Conservation (phyloP, 2,113 vertebrate species). For the Columba janthina region DNA sequence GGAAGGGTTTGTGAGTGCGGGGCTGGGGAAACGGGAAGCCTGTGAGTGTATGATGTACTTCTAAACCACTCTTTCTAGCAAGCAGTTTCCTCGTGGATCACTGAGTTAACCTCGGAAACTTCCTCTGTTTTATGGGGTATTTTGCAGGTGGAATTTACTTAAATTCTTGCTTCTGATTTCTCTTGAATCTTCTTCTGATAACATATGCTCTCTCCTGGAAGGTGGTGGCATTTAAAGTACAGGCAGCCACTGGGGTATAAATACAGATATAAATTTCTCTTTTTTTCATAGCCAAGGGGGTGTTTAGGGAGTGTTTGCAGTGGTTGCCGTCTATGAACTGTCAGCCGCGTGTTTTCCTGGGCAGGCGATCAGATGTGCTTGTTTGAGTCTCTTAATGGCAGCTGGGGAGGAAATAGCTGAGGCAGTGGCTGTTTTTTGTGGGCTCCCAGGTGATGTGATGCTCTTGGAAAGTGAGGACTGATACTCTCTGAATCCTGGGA, state of each 20-base stretch:
- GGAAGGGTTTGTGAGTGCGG: neutral
- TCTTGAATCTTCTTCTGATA: neutral
- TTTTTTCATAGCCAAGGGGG: neutral
- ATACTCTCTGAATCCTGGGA: neutral
- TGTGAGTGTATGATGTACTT: neutral
- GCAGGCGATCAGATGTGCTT: neutral
- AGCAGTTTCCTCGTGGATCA: neutral
- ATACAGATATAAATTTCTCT: neutral
- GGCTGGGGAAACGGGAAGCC: neutral
- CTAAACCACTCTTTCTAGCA: neutral
- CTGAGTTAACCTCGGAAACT: neutral
- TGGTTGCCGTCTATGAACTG: neutral
- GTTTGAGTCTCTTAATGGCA: neutral
- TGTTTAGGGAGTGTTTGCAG: neutral
- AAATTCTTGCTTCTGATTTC: neutral
- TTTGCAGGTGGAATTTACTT: neutral
- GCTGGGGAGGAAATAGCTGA: neutral
- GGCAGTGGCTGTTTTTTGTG: neutral
- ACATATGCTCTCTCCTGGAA: neutral
- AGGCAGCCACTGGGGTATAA: neutral
- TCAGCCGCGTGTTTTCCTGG: neutral
- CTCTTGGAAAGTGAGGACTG: neutral
- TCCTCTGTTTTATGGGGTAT: neutral
- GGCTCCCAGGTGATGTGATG: neutral
- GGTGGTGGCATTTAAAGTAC: neutral